These are phyloP conservation scores for Drosophila punjabiensis DNA, from an alignment of 1,140 invertebrate species.

Conservation along the genomic window DNA sequence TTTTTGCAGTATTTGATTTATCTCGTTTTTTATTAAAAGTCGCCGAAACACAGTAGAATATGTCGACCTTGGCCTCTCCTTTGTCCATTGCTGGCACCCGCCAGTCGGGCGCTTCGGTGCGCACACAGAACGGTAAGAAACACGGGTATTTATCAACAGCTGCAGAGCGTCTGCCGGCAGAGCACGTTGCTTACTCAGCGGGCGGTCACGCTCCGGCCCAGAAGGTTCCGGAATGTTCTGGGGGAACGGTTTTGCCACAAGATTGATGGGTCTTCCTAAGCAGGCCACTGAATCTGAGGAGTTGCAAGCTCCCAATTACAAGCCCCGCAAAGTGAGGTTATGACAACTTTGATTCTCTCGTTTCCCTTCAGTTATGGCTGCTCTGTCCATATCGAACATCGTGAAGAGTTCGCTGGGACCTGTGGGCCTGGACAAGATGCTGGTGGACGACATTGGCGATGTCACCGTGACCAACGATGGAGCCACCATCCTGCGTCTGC, in stretches of 20 bases:
- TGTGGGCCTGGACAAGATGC: conserved; percentile 99
- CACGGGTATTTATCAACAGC: conserved; percentile 54
- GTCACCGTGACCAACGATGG: conserved; percentile 99
- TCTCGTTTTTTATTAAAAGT: conserved; percentile 78
- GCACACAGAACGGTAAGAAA: conserved; percentile 97
- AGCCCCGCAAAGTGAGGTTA: conserved; percentile 69
- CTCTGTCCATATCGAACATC: conserved; percentile 98
- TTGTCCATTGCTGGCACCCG: conserved; percentile 94
- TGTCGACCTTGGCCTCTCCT: conserved; percentile 90
- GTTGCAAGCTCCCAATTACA: neutral
- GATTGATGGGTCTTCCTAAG: neutral
- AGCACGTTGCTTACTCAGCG: conserved; percentile 68
- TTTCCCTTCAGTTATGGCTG: conserved; percentile 93
- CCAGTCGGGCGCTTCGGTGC: conserved; percentile 94
- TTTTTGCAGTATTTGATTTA: conserved; percentile 58
- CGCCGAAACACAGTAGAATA: conserved; percentile 69
- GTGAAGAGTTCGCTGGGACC: conserved; percentile 99
- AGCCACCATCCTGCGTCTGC: conserved; percentile 97
- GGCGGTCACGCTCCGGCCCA: conserved; percentile 15
- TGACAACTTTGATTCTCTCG: conserved; percentile 26
- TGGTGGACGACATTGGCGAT: conserved; percentile 99
- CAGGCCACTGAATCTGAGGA: too few species aligned
- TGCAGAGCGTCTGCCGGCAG: conserved; percentile 63
- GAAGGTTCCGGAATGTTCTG: conserved; percentile 61
- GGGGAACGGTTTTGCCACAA: neutral